Evolutionary conservation across 2,888 invertebrate species (phyloP).

Genomic region (Phasia obesa): DNA sequence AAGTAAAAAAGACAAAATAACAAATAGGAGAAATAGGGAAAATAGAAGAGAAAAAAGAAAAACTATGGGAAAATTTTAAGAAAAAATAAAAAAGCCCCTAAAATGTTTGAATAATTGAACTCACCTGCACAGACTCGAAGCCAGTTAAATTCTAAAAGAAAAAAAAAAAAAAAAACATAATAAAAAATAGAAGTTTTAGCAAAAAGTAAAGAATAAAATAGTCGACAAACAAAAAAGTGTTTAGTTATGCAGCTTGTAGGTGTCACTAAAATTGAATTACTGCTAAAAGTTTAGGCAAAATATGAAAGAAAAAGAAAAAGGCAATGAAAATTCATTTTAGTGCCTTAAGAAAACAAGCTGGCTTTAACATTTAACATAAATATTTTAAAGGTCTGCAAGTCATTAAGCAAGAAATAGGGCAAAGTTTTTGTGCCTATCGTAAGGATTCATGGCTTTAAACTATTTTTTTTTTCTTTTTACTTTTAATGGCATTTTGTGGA

Average conservation of each 20-base stretch:
- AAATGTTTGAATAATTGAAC: conserved; percentile 66
- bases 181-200: conserved; percentile 8
- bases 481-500: too few species aligned
- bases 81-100: conserved; percentile 37
- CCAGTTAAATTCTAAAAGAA: conserved; percentile 40
- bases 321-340: conserved; percentile 7
- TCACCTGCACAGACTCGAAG: conserved; percentile 59
- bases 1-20: conserved; percentile 39
- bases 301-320: background rate
- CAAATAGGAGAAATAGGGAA: background rate
- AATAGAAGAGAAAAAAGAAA: background rate
- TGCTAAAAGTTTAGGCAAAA: conserved; percentile 32
- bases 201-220: conserved; percentile 31
- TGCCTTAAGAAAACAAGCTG: background rate
- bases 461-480: too few species aligned
- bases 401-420: too few species aligned
- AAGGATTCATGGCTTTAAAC: too few species aligned
- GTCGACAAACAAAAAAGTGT: conserved; percentile 25
- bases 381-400: too few species aligned
- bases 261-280: conserved; percentile 70
- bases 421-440: too few species aligned
- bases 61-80: conserved; percentile 36
- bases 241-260: conserved; percentile 66
- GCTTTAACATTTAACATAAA: too few species aligned
- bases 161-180: conserved; percentile 21